Percentiles rank a stretch among this genome's conserved stretches.
phyloP scores from a whole-genome alignment of 2,888 invertebrate species.

The Allacma fusca region DNA sequence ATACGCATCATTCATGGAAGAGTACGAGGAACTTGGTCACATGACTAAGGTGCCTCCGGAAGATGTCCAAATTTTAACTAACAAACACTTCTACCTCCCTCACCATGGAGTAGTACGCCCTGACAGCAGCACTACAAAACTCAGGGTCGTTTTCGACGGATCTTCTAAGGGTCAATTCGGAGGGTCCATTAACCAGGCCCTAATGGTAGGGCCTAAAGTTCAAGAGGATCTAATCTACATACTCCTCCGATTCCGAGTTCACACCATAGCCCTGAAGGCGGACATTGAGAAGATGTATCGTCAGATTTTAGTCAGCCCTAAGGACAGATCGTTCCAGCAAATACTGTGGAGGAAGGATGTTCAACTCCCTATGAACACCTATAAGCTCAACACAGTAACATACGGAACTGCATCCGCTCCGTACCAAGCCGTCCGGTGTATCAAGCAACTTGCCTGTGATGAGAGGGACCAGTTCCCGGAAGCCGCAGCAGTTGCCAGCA shows the following conservation, averaged over 20 bases:
- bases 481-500: conserved; percentile 38
- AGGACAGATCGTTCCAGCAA: conserved; percentile 62
- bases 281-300: conserved; percentile 62
- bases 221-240: conserved; percentile 60
- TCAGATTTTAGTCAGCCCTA: conserved; percentile 57
- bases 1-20: conserved; percentile 54
- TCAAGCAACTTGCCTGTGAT: conserved; percentile 60
- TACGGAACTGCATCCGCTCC: conserved; percentile 62
- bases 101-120: conserved; percentile 61
- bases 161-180: conserved; percentile 58
- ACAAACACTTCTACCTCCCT: conserved; percentile 58
- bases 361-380: conserved; percentile 48
- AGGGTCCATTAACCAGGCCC: conserved; percentile 61
- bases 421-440: conserved; percentile 60
- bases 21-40: conserved; percentile 55
- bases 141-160: conserved; percentile 63
- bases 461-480: conserved; percentile 42
- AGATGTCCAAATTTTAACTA: too few relatives aligned
- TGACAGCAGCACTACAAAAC: conserved; percentile 60
- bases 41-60: conserved; percentile 51
- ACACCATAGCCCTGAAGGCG: conserved; percentile 58
- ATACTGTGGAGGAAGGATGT: conserved; percentile 63
- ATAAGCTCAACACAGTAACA: conserved; percentile 61
- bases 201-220: conserved; percentile 60
- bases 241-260: conserved; percentile 60